phyloP scores from a whole-genome alignment of 2,888 invertebrate genomes.

The Ectemnius cavifrons region DNA sequence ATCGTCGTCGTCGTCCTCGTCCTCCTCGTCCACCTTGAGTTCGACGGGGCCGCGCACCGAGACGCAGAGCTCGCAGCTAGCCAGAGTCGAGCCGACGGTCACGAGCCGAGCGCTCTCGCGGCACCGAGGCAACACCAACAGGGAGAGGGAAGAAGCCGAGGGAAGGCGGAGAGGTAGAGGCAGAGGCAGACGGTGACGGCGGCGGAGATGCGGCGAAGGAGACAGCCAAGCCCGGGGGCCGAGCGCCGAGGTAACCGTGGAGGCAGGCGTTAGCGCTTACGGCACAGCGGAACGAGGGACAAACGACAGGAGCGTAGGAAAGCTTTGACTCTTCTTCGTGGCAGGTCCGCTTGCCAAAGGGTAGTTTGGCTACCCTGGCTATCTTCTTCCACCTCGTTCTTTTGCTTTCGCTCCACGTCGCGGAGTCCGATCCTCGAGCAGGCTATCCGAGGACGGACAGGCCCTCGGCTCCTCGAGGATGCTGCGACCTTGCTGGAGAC shows the following conservation, averaged over 20 bases:
- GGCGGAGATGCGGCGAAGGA: background rate
- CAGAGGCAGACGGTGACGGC: background rate
- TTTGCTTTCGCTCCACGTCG: background rate
- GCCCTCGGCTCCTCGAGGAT: too few relatives aligned
- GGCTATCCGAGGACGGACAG: constrained; percentile 3
- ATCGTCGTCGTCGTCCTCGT: constrained; percentile 45
- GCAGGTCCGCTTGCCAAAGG: background rate
- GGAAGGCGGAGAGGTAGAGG: constrained; percentile 2
- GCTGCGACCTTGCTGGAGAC: too few relatives aligned
- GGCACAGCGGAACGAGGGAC: constrained; percentile 3
- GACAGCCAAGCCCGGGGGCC: constrained; percentile 3
- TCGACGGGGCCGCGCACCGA: constrained; percentile 20
- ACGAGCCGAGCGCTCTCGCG: constrained; percentile 1
- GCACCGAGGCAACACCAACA: background rate
- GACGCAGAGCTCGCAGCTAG: constrained; percentile 39
- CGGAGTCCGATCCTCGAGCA: background rate
- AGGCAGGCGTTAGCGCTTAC: constrained; percentile 3
- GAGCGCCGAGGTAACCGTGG: constrained; percentile 9
- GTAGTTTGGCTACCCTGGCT: background rate
- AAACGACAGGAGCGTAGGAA: too few relatives aligned
- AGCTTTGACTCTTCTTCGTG: background rate
- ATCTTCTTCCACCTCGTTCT: background rate
- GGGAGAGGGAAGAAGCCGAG: constrained; percentile 7
- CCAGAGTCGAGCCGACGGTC: constrained; percentile 30
- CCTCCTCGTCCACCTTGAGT: constrained; percentile 10